Base-by-base conservation (phyloP, 1,140 invertebrate genomes). In the Schlechtendalia chinensis region DNA sequence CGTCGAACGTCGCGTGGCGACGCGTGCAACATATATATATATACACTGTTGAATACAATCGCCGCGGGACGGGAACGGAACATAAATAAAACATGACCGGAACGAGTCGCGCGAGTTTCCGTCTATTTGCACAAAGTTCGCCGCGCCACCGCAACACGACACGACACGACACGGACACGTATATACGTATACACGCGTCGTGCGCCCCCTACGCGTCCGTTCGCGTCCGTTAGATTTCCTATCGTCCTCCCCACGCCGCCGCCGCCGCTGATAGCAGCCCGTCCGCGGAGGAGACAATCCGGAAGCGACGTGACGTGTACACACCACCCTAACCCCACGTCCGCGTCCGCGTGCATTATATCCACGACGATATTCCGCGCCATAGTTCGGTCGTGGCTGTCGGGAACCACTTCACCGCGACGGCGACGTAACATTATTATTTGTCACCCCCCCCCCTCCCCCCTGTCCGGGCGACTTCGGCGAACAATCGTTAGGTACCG, bases 61-160 rank as follows among this genome's bases (percentile, higher is more conserved):
- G 53, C n/a, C 53, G 71, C 71, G 74, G 74, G 53, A 56, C 74
- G 32, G 19, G 50, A n/a, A 32, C 74, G 32, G 74, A 50, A 50
- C 58, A 61, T 63, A 77, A 77, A 79, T 79, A 79, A 79, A 79
- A 79, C 75, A 61, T 61, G 75, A 79, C 75, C 75, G 75, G 75
- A 79, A 79, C 75, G 39, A 63, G 75, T 63, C 22, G 75, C 39
- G n/a, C 39, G 56, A 58, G 58, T 79, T 79, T 77, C 72, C 72
- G 72, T 77, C 72, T 63, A 63, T 79, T 79, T 50, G 58, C 75
- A 47, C 75, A 79, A 54, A 79, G 56, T 61, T 77, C 74, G 16
- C 53, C 54, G 29, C 39, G 19, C 39, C 47, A 24, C 6, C 19
- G 4, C 59, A 61, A 5, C 12, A 5, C 19, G 19, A 39, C 39